phyloP scores from a whole-genome alignment of 2,113 vertebrate species.

The Melanocharis versteri region DNA sequence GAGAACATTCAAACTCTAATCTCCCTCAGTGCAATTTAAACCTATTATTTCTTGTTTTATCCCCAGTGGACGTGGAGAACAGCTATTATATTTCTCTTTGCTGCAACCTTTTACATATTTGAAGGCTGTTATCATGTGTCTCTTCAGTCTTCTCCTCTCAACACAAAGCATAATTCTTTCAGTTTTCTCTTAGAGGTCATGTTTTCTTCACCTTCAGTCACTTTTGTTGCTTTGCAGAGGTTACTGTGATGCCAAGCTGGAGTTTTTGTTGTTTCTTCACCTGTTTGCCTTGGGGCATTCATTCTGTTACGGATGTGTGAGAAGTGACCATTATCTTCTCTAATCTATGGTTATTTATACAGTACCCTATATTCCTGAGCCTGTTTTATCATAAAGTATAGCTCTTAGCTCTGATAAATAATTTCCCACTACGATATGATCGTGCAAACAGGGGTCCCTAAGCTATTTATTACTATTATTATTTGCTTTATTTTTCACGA shows the following conservation, averaged over 20 bases:
- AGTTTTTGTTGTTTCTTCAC: constrained; percentile 34
- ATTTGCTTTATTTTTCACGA: constrained; percentile 14
- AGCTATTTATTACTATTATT: constrained; percentile 19
- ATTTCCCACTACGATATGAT: background rate
- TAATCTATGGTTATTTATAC: constrained; percentile 28
- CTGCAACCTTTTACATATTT: constrained; percentile 49
- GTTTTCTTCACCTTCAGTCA: background rate
- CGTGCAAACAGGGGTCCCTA: background rate
- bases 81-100: constrained; percentile 54
- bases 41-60: constrained; percentile 59
- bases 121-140: constrained; percentile 32
- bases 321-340: constrained; percentile 35
- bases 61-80: constrained; percentile 17
- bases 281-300: background rate
- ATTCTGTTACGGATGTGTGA: background rate
- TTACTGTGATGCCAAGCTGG: background rate
- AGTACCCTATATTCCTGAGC: constrained; percentile 3
- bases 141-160: background rate
- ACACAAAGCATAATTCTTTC: constrained; percentile 24
- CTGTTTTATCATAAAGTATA: background rate
- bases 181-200: constrained; percentile 23
- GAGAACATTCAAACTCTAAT: constrained; percentile 30
- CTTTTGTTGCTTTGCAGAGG: constrained; percentile 12
- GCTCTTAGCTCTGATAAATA: constrained; percentile 37
- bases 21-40: constrained; percentile 51